Base-by-base conservation (phyloP, 2,113 vertebrate genomes). In the Neomonachus schauinslandi region DNA sequence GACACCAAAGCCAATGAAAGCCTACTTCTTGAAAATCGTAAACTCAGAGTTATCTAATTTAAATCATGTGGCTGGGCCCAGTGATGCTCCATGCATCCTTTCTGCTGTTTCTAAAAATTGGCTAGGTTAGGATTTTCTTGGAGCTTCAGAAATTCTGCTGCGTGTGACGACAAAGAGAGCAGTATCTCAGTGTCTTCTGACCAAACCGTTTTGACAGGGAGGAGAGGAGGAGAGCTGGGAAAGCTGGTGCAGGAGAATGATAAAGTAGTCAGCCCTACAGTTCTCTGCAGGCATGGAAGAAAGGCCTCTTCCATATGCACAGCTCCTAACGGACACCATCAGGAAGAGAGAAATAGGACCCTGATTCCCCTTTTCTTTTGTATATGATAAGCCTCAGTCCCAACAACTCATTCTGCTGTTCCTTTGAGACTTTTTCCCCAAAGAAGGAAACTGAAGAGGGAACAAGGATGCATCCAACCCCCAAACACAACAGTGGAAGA, bases 281-380 rank as follows among this genome's bases (percentile, higher is more conserved):
- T 69, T 87, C 76, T 72, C 89, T 36, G 33, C 36, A 65, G 77
- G 80, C 24, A 59, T 72, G 81, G 72, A 94, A 84, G 80, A 97
- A 96, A 97, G 61, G 0, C 33, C 51, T 59, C 61, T 61, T 93
- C 51, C 91, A 82, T 83, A 92, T 83, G 82, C 65, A 95, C 82
- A 93, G 89, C 89, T 86, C 89, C 67, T 79, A 93, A 95, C 53
- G 71, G 46, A 31, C 42, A 67, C 65, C 72, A 79, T 91, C 89
- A 89, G 22, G 33, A 91, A 91, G 77, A 95, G 15, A 94, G 80
- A 97, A 95, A 89, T 1, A 0, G 85, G 11, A 46, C 14, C 36
- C 49, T 88, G 53, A 77, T 79, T 97, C 91, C 74, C 89, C 72
- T 95, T 95, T 87, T 18, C 26, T 46, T 71, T 80, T 90, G 88